phyloP scores from a whole-genome alignment of 1,140 invertebrate species.

The Papilio polytes region DNA sequence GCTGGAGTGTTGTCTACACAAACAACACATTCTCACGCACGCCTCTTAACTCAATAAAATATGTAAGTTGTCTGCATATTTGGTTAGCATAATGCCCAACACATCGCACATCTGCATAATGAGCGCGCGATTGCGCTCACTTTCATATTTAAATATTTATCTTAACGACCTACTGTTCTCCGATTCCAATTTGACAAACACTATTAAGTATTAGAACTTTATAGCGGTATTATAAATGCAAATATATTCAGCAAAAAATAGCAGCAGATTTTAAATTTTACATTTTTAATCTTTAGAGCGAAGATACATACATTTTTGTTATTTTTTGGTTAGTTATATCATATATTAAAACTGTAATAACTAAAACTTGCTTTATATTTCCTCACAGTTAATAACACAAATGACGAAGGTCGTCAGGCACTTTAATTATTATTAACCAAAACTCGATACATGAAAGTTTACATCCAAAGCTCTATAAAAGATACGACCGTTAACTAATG shows the following conservation, averaged over 20 bases:
- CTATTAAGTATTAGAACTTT: constrained; percentile 2
- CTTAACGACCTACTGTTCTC: constrained; percentile 2
- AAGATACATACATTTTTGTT: no score
- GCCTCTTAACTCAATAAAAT: constrained; percentile 1
- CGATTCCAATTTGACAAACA: background rate
- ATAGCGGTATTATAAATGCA: background rate
- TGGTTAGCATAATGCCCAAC: background rate
- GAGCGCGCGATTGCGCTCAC: background rate
- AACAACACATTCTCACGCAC: constrained; percentile 5
- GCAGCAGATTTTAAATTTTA: background rate
- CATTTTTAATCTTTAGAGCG: no score
- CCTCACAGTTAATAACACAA: background rate
- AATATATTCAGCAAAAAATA: background rate
- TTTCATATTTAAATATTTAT: background rate
- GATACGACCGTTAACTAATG: constrained; percentile 30
- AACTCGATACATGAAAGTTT: constrained; percentile 29
- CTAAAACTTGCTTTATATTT: background rate
- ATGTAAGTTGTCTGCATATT: background rate
- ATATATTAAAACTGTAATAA: no score
- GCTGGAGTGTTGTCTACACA: background rate
- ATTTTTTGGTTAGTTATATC: no score
- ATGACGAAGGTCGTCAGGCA: background rate
- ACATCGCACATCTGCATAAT: background rate
- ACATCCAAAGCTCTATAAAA: constrained; percentile 24
- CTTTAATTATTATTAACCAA: constrained; percentile 24